phyloP scores from a whole-genome alignment of 2,888 invertebrate genomes.

The Heliconius ethilla region DNA sequence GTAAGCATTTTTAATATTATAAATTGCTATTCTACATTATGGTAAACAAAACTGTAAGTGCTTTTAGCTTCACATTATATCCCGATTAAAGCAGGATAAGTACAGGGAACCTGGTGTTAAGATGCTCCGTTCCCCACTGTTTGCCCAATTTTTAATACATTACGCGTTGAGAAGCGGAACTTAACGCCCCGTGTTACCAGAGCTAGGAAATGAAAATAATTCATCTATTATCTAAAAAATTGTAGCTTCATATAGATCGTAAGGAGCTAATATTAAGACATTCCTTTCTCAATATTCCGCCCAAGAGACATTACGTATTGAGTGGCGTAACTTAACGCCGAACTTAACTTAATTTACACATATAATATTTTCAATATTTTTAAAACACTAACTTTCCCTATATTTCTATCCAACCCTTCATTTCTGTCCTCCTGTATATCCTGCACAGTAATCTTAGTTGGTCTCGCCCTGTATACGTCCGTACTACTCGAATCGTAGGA shows the following conservation, averaged over 20 bases:
- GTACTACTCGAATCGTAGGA: constrained; percentile 56
- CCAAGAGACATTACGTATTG: neutral
- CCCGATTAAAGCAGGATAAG: no score
- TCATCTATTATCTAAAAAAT: no score
- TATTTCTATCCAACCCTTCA: constrained; percentile 26
- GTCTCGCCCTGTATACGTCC: constrained; percentile 47
- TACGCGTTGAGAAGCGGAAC: neutral
- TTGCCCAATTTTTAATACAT: neutral
- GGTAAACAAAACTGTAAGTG: no score
- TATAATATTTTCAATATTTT: neutral
- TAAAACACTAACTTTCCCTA: constrained; percentile 32
- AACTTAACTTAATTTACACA: neutral
- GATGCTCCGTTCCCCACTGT: neutral
- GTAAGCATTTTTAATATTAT: no score
- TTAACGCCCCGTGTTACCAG: neutral
- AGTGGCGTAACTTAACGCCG: neutral
- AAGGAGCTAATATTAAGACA: no score
- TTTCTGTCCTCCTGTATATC: constrained; percentile 36
- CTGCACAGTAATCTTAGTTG: constrained; percentile 39
- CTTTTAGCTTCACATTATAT: neutral
- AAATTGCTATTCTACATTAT: no score
- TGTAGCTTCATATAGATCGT: no score
- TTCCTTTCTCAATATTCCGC: neutral
- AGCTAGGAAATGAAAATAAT: no score
- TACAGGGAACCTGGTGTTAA: neutral